phyloP scores from a whole-genome alignment of 2,113 vertebrate genomes.

The Thunnus thynnus region DNA sequence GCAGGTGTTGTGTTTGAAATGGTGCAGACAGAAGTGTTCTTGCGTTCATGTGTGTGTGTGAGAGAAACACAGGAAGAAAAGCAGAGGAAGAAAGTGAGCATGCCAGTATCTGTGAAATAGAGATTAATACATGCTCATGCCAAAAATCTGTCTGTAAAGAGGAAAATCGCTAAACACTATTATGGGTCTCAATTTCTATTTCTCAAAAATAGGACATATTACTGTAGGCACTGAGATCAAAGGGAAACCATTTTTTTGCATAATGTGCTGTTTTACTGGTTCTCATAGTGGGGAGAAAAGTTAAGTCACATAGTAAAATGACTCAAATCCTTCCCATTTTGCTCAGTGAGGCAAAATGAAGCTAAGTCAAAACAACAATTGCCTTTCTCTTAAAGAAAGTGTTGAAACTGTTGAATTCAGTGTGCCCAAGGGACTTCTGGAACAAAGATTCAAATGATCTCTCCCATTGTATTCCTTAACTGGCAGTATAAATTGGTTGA shows the following conservation, averaged over 20 bases:
- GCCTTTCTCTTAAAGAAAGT: slow-evolving; percentile 14
- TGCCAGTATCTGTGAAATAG: slow-evolving; percentile 50
- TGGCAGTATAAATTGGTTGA: slow-evolving; percentile 49
- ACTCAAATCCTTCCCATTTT: slow-evolving; percentile 58
- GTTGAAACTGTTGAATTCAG: slow-evolving; percentile 44
- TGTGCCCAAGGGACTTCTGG: slow-evolving; percentile 18
- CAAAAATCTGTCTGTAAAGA: slow-evolving; percentile 50
- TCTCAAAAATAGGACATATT: slow-evolving; percentile 60
- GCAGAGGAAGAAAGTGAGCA: slow-evolving; percentile 37
- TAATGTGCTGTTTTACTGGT: slow-evolving; percentile 55
- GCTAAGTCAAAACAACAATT: slow-evolving; percentile 33
- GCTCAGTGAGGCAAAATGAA: slow-evolving; percentile 47
- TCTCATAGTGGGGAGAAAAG: slow-evolving; percentile 38
- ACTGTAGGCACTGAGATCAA: slow-evolving; percentile 63
- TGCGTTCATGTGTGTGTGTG: slow-evolving; percentile 8
- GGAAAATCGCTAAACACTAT: slow-evolving; percentile 55
- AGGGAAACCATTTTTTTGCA: slow-evolving; percentile 34
- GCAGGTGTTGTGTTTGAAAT: slow-evolving; percentile 74
- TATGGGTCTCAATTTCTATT: slow-evolving; percentile 52
- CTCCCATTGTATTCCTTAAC: slow-evolving; percentile 42
- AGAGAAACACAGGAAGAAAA: background rate
- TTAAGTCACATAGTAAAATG: slow-evolving; percentile 55
- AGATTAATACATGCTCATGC: slow-evolving; percentile 57
- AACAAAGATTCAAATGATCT: slow-evolving; percentile 31
- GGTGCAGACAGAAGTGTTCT: slow-evolving; percentile 13